A percentile compares a stretch with the other conserved stretches of the same genome.
Conservation (phyloP, 2,797 vertebrate species). For the Craterocephalus amniculus region DNA sequence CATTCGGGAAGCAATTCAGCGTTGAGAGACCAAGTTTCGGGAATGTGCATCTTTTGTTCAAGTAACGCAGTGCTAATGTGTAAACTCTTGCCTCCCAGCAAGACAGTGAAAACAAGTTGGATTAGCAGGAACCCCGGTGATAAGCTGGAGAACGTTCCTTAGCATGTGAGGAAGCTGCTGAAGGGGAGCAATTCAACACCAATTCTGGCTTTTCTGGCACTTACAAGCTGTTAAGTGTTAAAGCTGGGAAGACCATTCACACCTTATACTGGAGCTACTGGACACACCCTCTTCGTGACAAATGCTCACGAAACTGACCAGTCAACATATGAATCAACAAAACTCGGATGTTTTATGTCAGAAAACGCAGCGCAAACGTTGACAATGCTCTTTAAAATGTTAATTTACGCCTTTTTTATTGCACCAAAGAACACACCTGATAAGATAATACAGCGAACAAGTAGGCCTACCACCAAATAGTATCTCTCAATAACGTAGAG, state of each 20-base stretch:
- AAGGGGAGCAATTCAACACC: slow-evolving; percentile 64
- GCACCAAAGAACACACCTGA: not conserved
- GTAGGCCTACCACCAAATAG: slow-evolving; percentile 8
- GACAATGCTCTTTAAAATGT: not conserved
- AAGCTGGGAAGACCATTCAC: slow-evolving; percentile 58
- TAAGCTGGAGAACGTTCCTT: slow-evolving; percentile 62
- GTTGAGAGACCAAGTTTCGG: slow-evolving; percentile 66
- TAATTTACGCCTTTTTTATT: not conserved
- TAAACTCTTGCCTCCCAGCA: slow-evolving; percentile 76
- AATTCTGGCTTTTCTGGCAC: slow-evolving; percentile 59
- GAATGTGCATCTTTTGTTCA: slow-evolving; percentile 75
- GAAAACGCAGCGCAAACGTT: not conserved
- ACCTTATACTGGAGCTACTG: slow-evolving; percentile 59
- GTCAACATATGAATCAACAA: slow-evolving; percentile 37
- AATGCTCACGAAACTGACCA: not conserved
- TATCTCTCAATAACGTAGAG: not conserved
- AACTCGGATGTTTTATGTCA: not conserved
- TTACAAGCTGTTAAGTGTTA: slow-evolving; percentile 71
- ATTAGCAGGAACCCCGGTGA: slow-evolving; percentile 75
- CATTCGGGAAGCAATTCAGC: slow-evolving; percentile 43
- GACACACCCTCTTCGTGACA: not conserved
- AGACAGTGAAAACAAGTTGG: slow-evolving; percentile 86
- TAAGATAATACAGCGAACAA: not conserved
- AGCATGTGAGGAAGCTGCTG: slow-evolving; percentile 70
- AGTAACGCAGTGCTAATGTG: slow-evolving; percentile 80